These are phyloP conservation scores for Stenotaenia linearis DNA, from an alignment of 2,888 invertebrate genomes.

Conservation along the genomic window DNA sequence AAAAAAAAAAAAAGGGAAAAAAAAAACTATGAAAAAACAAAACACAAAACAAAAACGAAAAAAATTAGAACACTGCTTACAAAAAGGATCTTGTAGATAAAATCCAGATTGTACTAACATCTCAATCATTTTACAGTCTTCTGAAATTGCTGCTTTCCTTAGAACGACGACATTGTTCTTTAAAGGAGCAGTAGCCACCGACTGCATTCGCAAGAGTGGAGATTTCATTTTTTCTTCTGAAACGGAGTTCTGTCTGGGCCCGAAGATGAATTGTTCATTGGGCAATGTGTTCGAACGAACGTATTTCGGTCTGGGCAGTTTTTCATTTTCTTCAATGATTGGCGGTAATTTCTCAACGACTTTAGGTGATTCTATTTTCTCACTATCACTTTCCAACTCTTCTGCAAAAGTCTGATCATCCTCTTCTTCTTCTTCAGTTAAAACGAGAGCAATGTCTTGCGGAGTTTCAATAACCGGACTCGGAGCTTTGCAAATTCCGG, in stretches of 20 bases:
- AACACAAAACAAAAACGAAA: neutral
- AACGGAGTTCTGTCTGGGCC: too few species aligned
- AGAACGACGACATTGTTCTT: neutral
- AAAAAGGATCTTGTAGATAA: neutral
- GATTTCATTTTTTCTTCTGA: neutral
- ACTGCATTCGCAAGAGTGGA: neutral
- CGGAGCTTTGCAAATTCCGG: neutral
- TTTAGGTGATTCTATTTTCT: neutral
- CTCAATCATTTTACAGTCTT: neutral
- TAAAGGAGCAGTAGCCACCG: neutral
- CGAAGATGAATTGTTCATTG: neutral
- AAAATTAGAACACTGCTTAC: neutral
- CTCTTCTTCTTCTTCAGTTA: neutral
- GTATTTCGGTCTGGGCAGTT: neutral
- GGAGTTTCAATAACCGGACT: neutral
- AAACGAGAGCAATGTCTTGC: neutral
- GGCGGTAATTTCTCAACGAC: neutral
- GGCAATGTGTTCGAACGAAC: neutral
- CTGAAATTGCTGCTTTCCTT: neutral
- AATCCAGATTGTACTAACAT: neutral
- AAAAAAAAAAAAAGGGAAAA: too few species aligned
- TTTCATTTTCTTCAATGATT: neutral
- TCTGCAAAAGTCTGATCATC: neutral
- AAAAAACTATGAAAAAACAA: too few species aligned
- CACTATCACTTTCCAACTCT: neutral